Conservation (phyloP, 2,888 invertebrate genomes). For the Heliconius aoede region DNA sequence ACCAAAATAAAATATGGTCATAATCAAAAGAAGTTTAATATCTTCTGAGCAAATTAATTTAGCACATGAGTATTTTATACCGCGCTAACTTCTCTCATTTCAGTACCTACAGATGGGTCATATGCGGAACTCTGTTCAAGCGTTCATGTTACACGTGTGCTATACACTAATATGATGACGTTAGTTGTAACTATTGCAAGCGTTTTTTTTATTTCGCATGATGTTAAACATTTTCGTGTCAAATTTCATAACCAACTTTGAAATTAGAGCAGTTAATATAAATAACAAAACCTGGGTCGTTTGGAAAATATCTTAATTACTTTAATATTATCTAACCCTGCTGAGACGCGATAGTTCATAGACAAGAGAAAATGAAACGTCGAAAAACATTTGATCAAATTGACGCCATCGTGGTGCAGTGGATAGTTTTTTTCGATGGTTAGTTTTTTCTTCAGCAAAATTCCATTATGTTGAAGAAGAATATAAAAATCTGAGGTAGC, state of each 20-base stretch:
- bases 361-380: background rate
- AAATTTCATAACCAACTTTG: background rate
- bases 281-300: background rate
- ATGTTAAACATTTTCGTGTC: background rate
- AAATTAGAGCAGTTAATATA: background rate
- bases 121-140: background rate
- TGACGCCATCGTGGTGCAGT: background rate
- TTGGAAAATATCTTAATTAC: background rate
- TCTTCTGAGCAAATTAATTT: background rate
- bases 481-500: background rate
- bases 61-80: background rate
- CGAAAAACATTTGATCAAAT: background rate
- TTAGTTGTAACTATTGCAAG: background rate
- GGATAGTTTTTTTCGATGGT: too few relatives aligned
- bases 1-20: background rate
- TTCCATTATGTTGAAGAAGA: too few relatives aligned
- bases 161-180: conserved; percentile 18
- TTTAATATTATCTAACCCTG: background rate
- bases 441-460: background rate
- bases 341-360: background rate
- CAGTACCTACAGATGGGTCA: background rate
- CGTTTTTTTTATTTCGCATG: background rate
- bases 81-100: background rate
- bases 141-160: conserved; percentile 8
- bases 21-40: background rate